Evolutionary conservation across 2,888 invertebrate species (phyloP).

Genomic region (Melanargia galathea): DNA sequence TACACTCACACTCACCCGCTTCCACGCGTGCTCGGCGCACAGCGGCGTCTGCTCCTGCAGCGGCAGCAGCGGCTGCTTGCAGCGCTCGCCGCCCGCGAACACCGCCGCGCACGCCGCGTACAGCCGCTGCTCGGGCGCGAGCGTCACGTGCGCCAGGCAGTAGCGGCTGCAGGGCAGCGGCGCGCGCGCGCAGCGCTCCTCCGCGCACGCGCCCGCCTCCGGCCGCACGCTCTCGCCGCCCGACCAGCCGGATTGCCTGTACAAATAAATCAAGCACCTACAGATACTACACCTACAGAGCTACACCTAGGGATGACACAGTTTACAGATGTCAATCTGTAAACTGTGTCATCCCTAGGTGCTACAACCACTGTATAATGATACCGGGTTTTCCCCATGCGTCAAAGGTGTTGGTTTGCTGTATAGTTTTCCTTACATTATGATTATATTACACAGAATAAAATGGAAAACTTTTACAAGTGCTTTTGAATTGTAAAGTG

Average conservation of each 20-base stretch:
- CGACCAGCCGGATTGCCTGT: conserved; percentile 39
- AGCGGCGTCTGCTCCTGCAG: conserved; percentile 86
- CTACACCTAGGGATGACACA: too few relatives aligned
- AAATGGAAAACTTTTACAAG: too few relatives aligned
- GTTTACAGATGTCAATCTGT: too few relatives aligned
- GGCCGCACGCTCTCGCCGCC: conserved; percentile 58
- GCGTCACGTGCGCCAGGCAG: conserved; percentile 92
- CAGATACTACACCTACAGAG: too few relatives aligned
- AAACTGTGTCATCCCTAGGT: too few relatives aligned
- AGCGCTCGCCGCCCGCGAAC: conserved; percentile 75
- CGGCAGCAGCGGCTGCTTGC: conserved; percentile 73
- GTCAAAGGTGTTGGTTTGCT: too few relatives aligned
- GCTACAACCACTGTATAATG: too few relatives aligned
- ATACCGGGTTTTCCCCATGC: too few relatives aligned
- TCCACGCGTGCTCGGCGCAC: conserved; percentile 92
- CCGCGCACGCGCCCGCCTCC: conserved; percentile 54
- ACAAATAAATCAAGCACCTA: neutral
- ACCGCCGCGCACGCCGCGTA: conserved; percentile 77
- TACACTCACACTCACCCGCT: conserved; percentile 85
- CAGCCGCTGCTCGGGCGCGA: conserved; percentile 91
- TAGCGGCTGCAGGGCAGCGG: conserved; percentile 91
- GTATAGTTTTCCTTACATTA: too few relatives aligned
- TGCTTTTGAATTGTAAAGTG: too few relatives aligned
- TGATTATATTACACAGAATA: too few relatives aligned
- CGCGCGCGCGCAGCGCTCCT: conserved; percentile 57